phyloP scores from a whole-genome alignment of 1,140 invertebrate genomes.

The Whitmania pigra region DNA sequence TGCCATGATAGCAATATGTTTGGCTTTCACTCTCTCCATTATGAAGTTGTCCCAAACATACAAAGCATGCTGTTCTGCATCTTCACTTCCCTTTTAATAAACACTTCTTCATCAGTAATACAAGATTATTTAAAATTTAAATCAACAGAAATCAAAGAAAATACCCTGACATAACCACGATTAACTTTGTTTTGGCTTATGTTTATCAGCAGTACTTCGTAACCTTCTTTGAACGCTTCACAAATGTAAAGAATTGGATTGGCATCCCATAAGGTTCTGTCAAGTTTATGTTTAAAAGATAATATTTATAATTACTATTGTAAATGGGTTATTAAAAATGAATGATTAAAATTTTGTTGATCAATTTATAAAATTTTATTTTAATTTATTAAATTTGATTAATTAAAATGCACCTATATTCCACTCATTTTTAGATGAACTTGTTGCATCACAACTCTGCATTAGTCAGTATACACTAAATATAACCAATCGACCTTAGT shows the following conservation, averaged over 20 bases:
- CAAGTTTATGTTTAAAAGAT: too few relatives aligned
- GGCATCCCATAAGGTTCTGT: conserved; percentile 40
- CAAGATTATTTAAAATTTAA: neutral
- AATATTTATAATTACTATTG: too few relatives aligned
- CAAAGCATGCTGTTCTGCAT: conserved; percentile 51
- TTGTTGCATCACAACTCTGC: too few relatives aligned
- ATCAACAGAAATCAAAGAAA: neutral
- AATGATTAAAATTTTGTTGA: too few relatives aligned
- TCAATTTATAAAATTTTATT: too few relatives aligned
- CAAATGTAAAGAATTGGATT: conserved; percentile 65
- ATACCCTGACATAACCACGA: neutral
- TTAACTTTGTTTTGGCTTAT: conserved; percentile 46
- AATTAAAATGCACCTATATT: too few relatives aligned
- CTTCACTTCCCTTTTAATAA: conserved; percentile 41
- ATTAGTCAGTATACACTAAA: too few relatives aligned
- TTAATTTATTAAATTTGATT: too few relatives aligned
- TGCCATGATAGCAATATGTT: conserved; percentile 57
- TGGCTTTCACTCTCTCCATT: conserved; percentile 44
- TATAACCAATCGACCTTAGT: too few relatives aligned
- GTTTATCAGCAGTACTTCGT: conserved; percentile 60
- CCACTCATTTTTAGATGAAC: too few relatives aligned
- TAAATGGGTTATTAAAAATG: too few relatives aligned
- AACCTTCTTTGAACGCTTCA: conserved; percentile 51
- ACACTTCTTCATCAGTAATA: neutral
- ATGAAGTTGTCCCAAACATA: conserved; percentile 60